Evolutionary conservation across 2,113 vertebrate genomes (phyloP), one percentile per base, ranked within the genome.

Genomic region (Tachuris rubrigastra): DNA sequence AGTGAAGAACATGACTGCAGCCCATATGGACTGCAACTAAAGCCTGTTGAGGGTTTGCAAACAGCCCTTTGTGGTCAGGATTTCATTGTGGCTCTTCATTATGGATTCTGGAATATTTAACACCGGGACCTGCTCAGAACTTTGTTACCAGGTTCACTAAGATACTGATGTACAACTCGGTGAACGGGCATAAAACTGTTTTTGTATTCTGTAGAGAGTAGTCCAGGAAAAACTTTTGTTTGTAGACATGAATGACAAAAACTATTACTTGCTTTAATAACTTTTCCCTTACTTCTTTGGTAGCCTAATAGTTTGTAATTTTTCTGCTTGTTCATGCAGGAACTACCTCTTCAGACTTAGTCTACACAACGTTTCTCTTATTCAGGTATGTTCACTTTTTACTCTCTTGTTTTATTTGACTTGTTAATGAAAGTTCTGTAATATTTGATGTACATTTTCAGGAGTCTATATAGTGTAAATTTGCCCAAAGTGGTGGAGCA

Each of bases 261-360:
- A 1, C 47, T 82, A 24, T 46, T 11, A 62, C 49, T 87, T 90
- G 46, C 21, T 83, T 65, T 96, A 78, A 47, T 37, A 85, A 56
- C 25, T 87, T 91, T 60, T 71, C 50, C 27, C 22, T 78, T 85
- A 41, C 25, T 92, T 75, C 52, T 69, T 75, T 59, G 47, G 12
- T 85, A 93, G 69, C 52, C 91, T 96, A 97, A 97, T 16, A 39
- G 31, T 88, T 90, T 91, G 76, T 92, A 71, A 91, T 94, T 97
- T 83, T 78, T 85, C 91, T 97, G 96, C 89, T 97, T 98, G 73
- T 95, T 98, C 93, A 66, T 90, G 69, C 98, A 99, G 99, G 98
- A 99, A 99, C 98, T 98, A 98, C 98, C 99, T 99, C 98, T 99
- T 99, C 98, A 98, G 99, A 97, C 98, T 99, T 97, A 99, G 98